These are phyloP conservation scores for Melieria omissa DNA, from an alignment of 2,888 invertebrate genomes.

Conservation along the genomic window DNA sequence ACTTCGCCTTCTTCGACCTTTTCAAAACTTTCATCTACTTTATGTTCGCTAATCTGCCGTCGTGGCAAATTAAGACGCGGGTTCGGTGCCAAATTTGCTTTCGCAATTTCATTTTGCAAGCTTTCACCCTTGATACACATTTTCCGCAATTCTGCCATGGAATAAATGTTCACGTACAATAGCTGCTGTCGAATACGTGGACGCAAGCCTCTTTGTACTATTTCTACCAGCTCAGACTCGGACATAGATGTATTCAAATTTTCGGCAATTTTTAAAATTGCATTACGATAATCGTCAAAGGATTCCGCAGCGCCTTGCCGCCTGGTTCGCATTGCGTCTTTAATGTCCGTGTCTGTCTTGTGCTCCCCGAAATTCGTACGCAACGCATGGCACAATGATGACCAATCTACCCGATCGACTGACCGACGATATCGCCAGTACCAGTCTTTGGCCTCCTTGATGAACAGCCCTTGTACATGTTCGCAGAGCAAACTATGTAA, in stretches of 20 bases:
- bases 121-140: slow-evolving; percentile 37
- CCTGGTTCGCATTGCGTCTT: slow-evolving; percentile 14
- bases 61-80: no score
- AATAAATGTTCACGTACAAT: slow-evolving; percentile 27
- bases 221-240: slow-evolving; percentile 31
- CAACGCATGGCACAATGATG: slow-evolving; percentile 13
- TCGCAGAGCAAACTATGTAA: background rate
- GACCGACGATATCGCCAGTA: slow-evolving; percentile 23
- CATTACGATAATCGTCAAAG: slow-evolving; percentile 31
- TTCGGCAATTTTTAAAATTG: slow-evolving; percentile 32
- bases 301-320: slow-evolving; percentile 14
- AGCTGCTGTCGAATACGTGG: slow-evolving; percentile 7
- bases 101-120: slow-evolving; percentile 23
- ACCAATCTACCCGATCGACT: slow-evolving; percentile 15
- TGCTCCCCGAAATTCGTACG: slow-evolving; percentile 17
- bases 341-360: slow-evolving; percentile 16
- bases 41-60: no score
- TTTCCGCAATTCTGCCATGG: slow-evolving; percentile 32
- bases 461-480: background rate
- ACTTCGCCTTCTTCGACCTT: background rate
- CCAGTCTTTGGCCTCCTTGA: slow-evolving; percentile 21
- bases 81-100: background rate
- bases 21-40: no score
- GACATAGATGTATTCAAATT: slow-evolving; percentile 15
- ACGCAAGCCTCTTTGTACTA: slow-evolving; percentile 24